Base-by-base conservation (phyloP, 2,113 vertebrate genomes). In the Casuarius casuarius region DNA sequence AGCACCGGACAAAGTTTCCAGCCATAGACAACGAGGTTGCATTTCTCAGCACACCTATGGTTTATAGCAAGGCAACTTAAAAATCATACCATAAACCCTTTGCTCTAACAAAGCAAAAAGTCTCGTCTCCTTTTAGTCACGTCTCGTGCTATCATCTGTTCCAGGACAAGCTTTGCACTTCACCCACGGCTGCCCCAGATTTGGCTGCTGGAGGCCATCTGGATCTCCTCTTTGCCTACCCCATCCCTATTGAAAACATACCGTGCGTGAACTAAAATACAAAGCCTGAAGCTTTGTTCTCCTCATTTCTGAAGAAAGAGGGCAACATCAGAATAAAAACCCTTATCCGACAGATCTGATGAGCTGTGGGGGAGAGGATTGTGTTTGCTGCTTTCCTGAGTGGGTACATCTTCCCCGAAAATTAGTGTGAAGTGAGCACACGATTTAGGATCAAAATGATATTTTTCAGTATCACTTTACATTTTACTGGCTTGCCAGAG, bases 31-130 rank as follows among this genome's bases (percentile, higher is more conserved):
- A 4, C 1, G 5, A 33, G 42, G 35, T 65, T 46, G 21, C 1
- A 2, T 7, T 48, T 20, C 82, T 40, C 7, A 4, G 13, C 28
- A 0, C 2, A 1, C 10, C 42, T 17, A 10, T 2, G 18, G 31
- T 11, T 28, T 26, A 38, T 1, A 28, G 38, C 38, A 74, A 21
- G 14, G 40, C 9, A 18, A n/a, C 12, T 25, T 26, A 11, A 75
- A 10, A 26, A 13, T 19, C 46, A 35, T 0, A 38, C 10, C n/a
- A 25, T 8, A 20, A 20, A 9, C 40, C 20, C 35, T 44, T 4
- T 12, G 59, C 42, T 84, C 20, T 42, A 56, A 40, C 29, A 31
- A 31, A 51, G 23, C 25, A 28, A 28, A 38, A 29, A 26, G n/a
- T 35, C 17, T 5, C 0, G 3, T 19, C 59, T 35, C 4, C 65